phyloP scores from a whole-genome alignment of 2,113 vertebrate species.

The Steatornis caripensis region DNA sequence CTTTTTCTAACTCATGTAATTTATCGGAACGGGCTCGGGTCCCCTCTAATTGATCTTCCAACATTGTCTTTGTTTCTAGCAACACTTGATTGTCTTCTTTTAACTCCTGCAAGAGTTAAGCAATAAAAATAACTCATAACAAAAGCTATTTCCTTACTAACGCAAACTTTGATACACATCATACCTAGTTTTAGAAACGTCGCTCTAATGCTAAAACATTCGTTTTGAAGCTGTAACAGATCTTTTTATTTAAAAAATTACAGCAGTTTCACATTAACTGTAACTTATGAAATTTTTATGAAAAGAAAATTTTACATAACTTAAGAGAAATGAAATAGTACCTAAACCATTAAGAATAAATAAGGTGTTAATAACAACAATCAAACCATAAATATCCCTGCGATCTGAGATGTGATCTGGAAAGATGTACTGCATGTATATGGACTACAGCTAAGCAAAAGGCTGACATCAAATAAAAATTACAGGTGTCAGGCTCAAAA shows the following conservation, averaged over 20 bases:
- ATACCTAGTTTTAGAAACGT: background rate
- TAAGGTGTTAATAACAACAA: background rate
- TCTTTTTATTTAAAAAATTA: background rate
- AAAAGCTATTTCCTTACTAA: background rate
- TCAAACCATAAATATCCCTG: background rate
- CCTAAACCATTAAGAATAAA: background rate
- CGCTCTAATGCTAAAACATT: background rate
- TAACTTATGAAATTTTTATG: background rate
- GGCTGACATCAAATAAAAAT: background rate
- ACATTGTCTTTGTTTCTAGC: constrained; percentile 94
- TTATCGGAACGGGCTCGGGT: constrained; percentile 91
- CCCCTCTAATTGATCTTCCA: constrained; percentile 94
- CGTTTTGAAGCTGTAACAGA: background rate
- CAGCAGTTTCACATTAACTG: background rate
- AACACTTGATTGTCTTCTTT: constrained; percentile 98
- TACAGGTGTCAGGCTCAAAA: background rate
- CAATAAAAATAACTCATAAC: background rate
- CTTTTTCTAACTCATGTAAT: constrained; percentile 94
- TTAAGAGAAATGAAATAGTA: background rate
- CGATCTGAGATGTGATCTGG: background rate
- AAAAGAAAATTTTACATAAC: background rate
- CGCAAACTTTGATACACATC: background rate
- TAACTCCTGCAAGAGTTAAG: constrained; percentile 81
- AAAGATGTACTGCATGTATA: background rate
- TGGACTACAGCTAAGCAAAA: background rate